Base-by-base conservation (phyloP, 1,140 invertebrate genomes). In the Venustaconcha ellipsiformis region DNA sequence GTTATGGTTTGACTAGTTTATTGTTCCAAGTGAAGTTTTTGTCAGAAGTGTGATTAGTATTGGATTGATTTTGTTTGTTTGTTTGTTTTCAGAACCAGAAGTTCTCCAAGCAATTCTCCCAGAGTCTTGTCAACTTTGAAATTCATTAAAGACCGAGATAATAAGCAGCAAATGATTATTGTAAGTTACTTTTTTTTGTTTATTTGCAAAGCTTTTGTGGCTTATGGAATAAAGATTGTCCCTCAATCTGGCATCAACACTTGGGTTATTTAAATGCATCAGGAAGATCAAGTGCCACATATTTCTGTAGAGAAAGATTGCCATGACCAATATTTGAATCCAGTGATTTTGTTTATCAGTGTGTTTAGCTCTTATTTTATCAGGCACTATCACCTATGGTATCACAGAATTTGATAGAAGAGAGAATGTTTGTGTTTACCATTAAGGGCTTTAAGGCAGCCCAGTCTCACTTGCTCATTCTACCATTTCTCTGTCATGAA, bases 61-160 rank as follows among this genome's bases (percentile, higher is more conserved):
- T 37, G 37, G 37, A 37, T 37, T 4, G 3, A 37, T 37, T 37
- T 37, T 37, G 4, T 37, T 37, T 37, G 8, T 23, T 23, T 23
- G n/a, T 23, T 23, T 23, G 0, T 37, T 37, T 37, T 37, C 37
- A 37, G 37, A 37, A 37, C 37, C 37, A 37, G n/a, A n/a, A 48
- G 18, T 59, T 20, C 23, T 15, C 17, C 18, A 64, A 65, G 48
- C 48, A 58, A 37, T 4, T 78, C 75, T 59, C 78, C 80, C 15
- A 57, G 70, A 56, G 60, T 30, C 13, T 64, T 30, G 5, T 57
- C 67, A 18, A 64, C 72, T 18, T 55, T 94, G 55, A 78, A 70
- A 63, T 70, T 80, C 26, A 71, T 70, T 20, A 74, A 75, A 23
- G 78, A 78, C 18, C 82, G 74, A 67, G 73, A 76, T 57, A 68